Evolutionary conservation across 2,888 invertebrate species (phyloP), one percentile per base, ranked within the genome.

Genomic region (Callimorpha dominula): DNA sequence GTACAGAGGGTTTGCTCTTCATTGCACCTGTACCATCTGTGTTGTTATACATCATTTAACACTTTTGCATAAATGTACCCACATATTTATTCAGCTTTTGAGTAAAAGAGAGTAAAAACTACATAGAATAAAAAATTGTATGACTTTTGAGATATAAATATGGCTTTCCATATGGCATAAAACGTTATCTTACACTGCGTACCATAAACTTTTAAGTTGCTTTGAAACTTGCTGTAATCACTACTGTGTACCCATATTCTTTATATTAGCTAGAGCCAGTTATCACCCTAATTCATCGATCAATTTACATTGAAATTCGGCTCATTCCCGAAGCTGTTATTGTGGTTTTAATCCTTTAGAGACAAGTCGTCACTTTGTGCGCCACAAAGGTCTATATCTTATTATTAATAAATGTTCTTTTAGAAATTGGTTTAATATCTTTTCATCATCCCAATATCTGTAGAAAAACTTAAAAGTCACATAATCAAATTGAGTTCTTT

Each of bases 301-400:
- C 71, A 83, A 85, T 86, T 82, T 78, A 77, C 72, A 82, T 82
- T 78, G 74, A 78, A 85, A 82, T 83, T 81, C 74, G 70, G 67
- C 74, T 79, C 73, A 71, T 77, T 79, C 68, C 65, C 66, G 52
- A 57, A 66, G 65, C 70, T 81, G 74, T 85, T 85, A 86, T 86
- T 86, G 85, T 83, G 83, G 70, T 82, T 81, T 83, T 81, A 86
- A 81, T 79, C 84, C 80, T 79, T 70, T 57, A 71, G 76, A 78
- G 72, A 70, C 68, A 67, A 65, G 54, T 74, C 57, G 72, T 76
- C 85, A 77, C 83, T 85, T 84, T 85, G 80, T 77, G n/a, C 54
- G 63, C 20, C 78, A 70, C 71, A 74, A 79, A 85, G 77, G 75
- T 73, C 70, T 66, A 14, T 43, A 67, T 72, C 14, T 74, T 77